Percentiles rank a stretch among this genome's conserved stretches.
phyloP scores from a whole-genome alignment of 1,140 invertebrate genomes.

The Diorhabda elongata region DNA sequence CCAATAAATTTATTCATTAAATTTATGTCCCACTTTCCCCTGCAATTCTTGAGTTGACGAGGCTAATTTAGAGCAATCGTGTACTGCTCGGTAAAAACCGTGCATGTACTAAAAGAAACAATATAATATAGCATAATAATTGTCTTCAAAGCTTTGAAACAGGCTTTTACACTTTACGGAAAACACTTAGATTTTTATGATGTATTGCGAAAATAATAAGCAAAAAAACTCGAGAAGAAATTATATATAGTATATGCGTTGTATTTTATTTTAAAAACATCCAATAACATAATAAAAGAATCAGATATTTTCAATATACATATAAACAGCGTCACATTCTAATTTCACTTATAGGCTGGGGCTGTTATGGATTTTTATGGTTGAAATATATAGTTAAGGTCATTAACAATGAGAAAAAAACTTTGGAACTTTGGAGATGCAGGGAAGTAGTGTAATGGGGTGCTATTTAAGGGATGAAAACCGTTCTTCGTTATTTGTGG shows the following conservation, averaged over 20 bases:
- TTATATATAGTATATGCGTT: not conserved
- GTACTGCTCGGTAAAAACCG: not conserved
- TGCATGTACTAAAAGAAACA: conserved; percentile 6
- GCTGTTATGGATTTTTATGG: too few relatives aligned
- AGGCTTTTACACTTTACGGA: conserved; percentile 11
- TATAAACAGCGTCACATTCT: too few relatives aligned
- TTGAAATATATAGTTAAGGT: too few relatives aligned
- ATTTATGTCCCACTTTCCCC: not conserved
- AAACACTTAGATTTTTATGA: not conserved
- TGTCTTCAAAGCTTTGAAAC: conserved; percentile 15
- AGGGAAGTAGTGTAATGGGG: too few relatives aligned
- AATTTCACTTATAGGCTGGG: too few relatives aligned
- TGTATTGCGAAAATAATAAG: conserved; percentile 14
- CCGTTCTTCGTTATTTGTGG: too few relatives aligned
- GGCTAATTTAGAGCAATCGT: conserved; percentile 7
- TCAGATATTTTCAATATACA: too few relatives aligned
- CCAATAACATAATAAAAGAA: too few relatives aligned
- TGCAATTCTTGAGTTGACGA: not conserved
- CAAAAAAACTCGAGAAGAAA: not conserved
- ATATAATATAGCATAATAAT: conserved; percentile 14
- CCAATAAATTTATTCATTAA: too few relatives aligned
- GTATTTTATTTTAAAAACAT: not conserved
- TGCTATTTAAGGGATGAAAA: too few relatives aligned
- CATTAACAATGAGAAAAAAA: too few relatives aligned
- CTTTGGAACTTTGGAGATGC: too few relatives aligned